Evolutionary conservation across 2,888 invertebrate species (phyloP), one percentile per base, ranked within the genome.

Genomic region (Ectemnius lituratus): DNA sequence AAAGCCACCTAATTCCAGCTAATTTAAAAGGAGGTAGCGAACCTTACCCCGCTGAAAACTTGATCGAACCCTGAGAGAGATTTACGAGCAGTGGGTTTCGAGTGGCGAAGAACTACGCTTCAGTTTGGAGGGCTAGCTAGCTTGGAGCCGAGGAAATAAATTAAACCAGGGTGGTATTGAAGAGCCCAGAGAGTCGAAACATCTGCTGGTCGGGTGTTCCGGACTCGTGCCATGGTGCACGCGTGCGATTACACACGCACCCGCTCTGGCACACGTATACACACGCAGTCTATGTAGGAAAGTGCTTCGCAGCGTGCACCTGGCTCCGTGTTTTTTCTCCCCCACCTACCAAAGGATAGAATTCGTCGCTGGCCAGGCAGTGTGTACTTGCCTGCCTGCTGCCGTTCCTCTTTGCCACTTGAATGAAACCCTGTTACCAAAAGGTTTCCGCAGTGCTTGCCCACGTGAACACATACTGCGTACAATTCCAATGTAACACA

Each of bases 131-230:
- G 6, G 47, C 47, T n/a, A 2, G 47, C 47, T 47, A 47, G 13
- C 4, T 14, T 14, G 47, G 13, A n/a, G 52, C 16, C 14, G 52
- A 14, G 16, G 52, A 52, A 52, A 52, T 52, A 52, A 52, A 52
- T 16, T 16, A 16, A 52, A 52, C 4, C 52, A 14, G 52, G 14
- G 14, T 52, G 52, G 14, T 52, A 52, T 52, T 52, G 16, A 52
- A 52, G 52, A 52, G 52, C 0, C 4, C 4, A 14, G 52, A 69
- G 72, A 74, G 70, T 59, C 73, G 71, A 64, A 82, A 83, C 82
- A 82, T 83, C 82, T 82, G 82, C 81, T 70, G 58, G 73, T 76
- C 76, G 70, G 76, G 65, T 80, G 82, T 71, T 68, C 69, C 47
- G 20, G 67, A 78, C 82, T 79, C 83, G 83, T 83, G 81, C 83